phyloP scores from a whole-genome alignment of 2,113 vertebrate species.

The Mormoops blainvillei region DNA sequence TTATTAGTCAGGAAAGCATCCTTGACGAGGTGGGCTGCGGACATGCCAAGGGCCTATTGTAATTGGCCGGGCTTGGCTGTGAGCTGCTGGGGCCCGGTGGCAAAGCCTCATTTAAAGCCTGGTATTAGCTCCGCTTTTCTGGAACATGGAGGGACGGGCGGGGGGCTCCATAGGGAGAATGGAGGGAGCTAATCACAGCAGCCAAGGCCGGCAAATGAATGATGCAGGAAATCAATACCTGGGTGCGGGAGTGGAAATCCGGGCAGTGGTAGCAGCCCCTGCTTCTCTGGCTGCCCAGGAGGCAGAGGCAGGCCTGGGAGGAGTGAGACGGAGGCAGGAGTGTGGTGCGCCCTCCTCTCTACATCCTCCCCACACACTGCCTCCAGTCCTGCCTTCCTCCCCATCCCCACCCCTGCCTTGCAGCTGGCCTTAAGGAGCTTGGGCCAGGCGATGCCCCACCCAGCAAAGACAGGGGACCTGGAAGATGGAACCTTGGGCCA shows the following conservation, averaged over 20 bases:
- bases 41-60: neutral
- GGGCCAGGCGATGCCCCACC: neutral
- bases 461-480: neutral
- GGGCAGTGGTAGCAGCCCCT: neutral
- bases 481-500: neutral
- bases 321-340: neutral
- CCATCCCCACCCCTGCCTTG: neutral
- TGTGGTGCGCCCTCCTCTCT: neutral
- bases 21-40: neutral
- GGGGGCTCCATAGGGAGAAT: conserved; percentile 49
- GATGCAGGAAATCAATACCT: conserved; percentile 61
- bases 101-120: conserved; percentile 68
- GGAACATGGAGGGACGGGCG: conserved; percentile 57
- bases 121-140: conserved; percentile 69
- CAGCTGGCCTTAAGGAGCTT: neutral
- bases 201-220: conserved; percentile 66
- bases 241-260: conserved; percentile 57
- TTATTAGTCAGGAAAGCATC: neutral
- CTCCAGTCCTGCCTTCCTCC: too few relatives aligned
- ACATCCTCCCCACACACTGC: neutral
- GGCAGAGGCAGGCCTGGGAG: neutral
- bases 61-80: conserved; percentile 48
- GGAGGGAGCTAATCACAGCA: conserved; percentile 70
- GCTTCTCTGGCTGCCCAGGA: conserved; percentile 47
- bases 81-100: conserved; percentile 49